These are phyloP conservation scores for Brenthis ino DNA, from an alignment of 2,888 invertebrate genomes.

Conservation along the genomic window DNA sequence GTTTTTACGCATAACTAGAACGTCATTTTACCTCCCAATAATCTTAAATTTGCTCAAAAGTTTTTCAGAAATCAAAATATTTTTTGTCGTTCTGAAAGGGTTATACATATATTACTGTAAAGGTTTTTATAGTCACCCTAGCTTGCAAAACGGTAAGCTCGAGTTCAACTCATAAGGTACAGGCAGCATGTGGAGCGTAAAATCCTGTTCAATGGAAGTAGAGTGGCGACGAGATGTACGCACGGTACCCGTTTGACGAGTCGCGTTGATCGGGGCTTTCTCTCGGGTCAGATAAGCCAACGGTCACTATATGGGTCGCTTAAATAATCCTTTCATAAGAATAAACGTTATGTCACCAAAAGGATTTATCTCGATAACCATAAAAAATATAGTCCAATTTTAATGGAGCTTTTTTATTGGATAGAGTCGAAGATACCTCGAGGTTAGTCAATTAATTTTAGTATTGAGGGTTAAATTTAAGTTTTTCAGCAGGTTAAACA, in stretches of 20 bases:
- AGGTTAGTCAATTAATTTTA: no score
- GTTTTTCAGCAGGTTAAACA: no score
- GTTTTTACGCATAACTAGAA: slow-evolving; percentile 5
- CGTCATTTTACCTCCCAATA: background rate
- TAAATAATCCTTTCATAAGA: slow-evolving; percentile 19
- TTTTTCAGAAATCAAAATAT: no score
- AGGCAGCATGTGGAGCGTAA: slow-evolving; percentile 26
- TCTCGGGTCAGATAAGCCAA: slow-evolving; percentile 46
- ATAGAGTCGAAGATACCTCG: no score
- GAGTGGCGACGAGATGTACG: slow-evolving; percentile 49
- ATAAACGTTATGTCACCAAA: background rate
- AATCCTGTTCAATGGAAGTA: slow-evolving; percentile 33
- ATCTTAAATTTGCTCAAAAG: no score
- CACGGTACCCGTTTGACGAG: slow-evolving; percentile 67
- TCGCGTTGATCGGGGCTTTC: slow-evolving; percentile 57
- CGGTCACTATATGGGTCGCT: slow-evolving; percentile 33
- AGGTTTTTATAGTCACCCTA: slow-evolving; percentile 7
- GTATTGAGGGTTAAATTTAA: no score
- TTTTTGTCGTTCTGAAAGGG: no score
- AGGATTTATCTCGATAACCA: background rate
- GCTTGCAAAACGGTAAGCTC: slow-evolving; percentile 14
- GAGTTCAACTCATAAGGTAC: slow-evolving; percentile 23
- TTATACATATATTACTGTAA: background rate
- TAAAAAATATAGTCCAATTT: no score
- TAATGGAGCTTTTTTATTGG: no score